Percentiles rank a stretch among this genome's conserved stretches.
phyloP scores from a whole-genome alignment of 2,888 invertebrate genomes.

The Heteropelma amictum region DNA sequence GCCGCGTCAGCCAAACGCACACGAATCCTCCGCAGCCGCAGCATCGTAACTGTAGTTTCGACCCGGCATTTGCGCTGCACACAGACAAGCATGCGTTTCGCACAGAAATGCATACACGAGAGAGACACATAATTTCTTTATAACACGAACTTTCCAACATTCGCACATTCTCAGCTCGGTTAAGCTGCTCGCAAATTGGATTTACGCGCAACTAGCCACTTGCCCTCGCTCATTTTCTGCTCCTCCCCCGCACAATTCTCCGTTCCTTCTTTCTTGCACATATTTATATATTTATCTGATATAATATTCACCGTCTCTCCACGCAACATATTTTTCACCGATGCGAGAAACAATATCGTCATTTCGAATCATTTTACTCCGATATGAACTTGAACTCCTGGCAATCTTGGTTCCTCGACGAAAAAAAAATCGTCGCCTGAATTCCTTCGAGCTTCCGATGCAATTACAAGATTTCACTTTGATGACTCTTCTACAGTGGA shows the following conservation, averaged over 20 bases:
- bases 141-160: slow-evolving; percentile 43
- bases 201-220: slow-evolving; percentile 69
- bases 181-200: slow-evolving; percentile 65
- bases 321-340: too few relatives aligned
- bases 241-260: slow-evolving; percentile 21
- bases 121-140: too few relatives aligned
- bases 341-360: too few relatives aligned
- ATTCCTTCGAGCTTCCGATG: too few relatives aligned
- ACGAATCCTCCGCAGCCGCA: neutral
- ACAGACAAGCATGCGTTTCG: neutral
- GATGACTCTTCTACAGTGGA: too few relatives aligned
- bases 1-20: slow-evolving; percentile 55
- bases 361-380: too few relatives aligned
- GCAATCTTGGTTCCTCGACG: too few relatives aligned
- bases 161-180: slow-evolving; percentile 50
- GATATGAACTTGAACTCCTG: too few relatives aligned
- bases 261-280: slow-evolving; percentile 11
- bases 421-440: too few relatives aligned
- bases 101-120: neutral
- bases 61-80: too few relatives aligned
- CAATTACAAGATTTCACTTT: too few relatives aligned
- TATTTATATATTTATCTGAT: neutral
- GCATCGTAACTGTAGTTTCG: slow-evolving; percentile 25
- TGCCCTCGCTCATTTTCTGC: slow-evolving; percentile 57
- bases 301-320: too few relatives aligned